These are phyloP conservation scores for Empis livida DNA, from an alignment of 2,888 invertebrate genomes.

Conservation along the genomic window DNA sequence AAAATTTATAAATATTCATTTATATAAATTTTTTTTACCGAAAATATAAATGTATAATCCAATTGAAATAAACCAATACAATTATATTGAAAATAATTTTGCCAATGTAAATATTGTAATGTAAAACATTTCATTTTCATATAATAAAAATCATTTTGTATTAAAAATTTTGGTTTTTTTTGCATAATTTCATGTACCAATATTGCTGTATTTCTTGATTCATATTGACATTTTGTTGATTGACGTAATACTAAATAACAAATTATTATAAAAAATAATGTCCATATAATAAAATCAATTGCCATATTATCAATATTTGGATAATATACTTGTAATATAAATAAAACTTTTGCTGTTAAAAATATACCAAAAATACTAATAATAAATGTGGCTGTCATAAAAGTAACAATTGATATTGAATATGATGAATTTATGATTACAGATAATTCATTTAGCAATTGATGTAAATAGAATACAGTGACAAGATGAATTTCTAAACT, in stretches of 20 bases:
- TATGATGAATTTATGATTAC: conserved; percentile 27
- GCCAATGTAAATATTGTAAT: conserved; percentile 34
- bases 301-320: conserved; percentile 24
- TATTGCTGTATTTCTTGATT: conserved; percentile 32
- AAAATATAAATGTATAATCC: conserved; percentile 37
- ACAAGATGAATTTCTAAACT: conserved; percentile 14
- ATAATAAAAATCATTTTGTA: conserved; percentile 33
- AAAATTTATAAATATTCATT: not conserved
- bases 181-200: conserved; percentile 36
- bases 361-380: conserved; percentile 33
- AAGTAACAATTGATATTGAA: conserved; percentile 30
- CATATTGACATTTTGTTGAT: conserved; percentile 28
- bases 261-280: conserved; percentile 21
- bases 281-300: conserved; percentile 28
- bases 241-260: conserved; percentile 27
- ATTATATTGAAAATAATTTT: conserved; percentile 33
- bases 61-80: conserved; percentile 32
- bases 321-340: conserved; percentile 26
- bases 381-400: conserved; percentile 31
- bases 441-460: conserved; percentile 28
- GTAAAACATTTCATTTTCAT: conserved; percentile 37
- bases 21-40: too few relatives aligned
- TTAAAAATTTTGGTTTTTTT: conserved; percentile 35
- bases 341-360: conserved; percentile 31
- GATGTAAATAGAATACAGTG: conserved; percentile 30